phyloP scores from a whole-genome alignment of 1,140 invertebrate genomes.

The Drosophila kohkoa region DNA sequence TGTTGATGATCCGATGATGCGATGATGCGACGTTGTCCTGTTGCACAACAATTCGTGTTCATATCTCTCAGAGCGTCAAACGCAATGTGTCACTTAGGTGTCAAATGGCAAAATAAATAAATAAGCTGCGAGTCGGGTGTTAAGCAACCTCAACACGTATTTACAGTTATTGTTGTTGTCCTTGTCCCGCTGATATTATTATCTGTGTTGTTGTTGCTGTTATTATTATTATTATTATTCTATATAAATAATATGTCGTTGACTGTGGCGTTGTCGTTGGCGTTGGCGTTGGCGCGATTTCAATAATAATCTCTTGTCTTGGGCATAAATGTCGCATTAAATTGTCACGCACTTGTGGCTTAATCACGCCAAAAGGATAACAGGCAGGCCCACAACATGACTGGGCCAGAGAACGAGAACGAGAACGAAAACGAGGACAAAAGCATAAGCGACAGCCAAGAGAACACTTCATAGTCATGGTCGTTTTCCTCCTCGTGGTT shows the following conservation, averaged over 20 bases:
- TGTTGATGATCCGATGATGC: neutral
- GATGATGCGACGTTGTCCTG: slow-evolving; percentile 12
- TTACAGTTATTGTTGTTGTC: slow-evolving; percentile 34
- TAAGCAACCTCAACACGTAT: slow-evolving; percentile 47
- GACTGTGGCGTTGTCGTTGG: slow-evolving; percentile 53
- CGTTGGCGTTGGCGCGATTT: slow-evolving; percentile 59
- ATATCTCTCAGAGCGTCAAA: slow-evolving; percentile 25
- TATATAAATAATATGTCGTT: slow-evolving; percentile 23
- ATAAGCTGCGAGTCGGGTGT: slow-evolving; percentile 63
- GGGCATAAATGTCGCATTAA: slow-evolving; percentile 82
- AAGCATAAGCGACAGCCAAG: neutral
- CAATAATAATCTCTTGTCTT: slow-evolving; percentile 81
- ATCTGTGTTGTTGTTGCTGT: slow-evolving; percentile 43
- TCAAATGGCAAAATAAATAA: slow-evolving; percentile 74
- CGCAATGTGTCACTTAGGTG: slow-evolving; percentile 73
- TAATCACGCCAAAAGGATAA: slow-evolving; percentile 82
- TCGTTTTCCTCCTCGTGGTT: slow-evolving; percentile 21
- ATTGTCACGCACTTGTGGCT: slow-evolving; percentile 82
- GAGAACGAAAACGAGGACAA: neutral
- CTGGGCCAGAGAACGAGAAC: neutral
- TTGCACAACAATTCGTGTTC: slow-evolving; percentile 18
- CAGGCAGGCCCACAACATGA: slow-evolving; percentile 21
- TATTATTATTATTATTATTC: slow-evolving; percentile 48
- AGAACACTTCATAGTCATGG: slow-evolving; percentile 52
- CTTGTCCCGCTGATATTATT: slow-evolving; percentile 31